Conservation (phyloP, 2,113 vertebrate species). For the Anthoscopus minutus region DNA sequence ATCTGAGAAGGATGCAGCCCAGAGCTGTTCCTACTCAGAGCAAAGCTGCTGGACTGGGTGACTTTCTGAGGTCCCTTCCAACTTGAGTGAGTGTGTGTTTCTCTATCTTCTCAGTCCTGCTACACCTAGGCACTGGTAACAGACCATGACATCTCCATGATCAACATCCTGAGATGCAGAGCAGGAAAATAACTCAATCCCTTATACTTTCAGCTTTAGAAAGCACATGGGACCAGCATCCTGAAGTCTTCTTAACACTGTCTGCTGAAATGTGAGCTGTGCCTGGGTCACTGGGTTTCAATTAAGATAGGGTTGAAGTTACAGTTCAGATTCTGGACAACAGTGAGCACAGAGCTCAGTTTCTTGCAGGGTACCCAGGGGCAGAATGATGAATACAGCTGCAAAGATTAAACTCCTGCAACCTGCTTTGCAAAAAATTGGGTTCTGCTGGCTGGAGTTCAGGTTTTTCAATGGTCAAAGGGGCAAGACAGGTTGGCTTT, state of each 20-base stretch:
- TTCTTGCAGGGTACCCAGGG: not conserved
- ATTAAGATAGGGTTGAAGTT: not conserved
- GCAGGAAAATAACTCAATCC: not conserved
- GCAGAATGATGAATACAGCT: not conserved
- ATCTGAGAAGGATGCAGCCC: not conserved
- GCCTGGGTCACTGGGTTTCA: not conserved
- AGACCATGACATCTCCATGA: not conserved
- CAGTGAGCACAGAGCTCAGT: fast-evolving
- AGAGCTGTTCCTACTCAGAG: not conserved
- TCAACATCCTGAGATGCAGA: not conserved
- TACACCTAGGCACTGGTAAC: not conserved
- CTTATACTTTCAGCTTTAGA: not conserved
- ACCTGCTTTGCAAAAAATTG: not conserved
- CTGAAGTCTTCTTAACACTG: not conserved
- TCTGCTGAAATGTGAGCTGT: not conserved
- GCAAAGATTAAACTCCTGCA: not conserved
- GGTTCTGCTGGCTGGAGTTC: not conserved
- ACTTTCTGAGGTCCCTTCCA: not conserved
- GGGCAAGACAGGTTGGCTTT: not conserved
- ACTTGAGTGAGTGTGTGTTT: not conserved
- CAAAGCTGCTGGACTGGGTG: not conserved
- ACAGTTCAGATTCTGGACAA: not conserved
- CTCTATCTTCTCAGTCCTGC: not conserved
- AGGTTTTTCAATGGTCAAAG: not conserved
- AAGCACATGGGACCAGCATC: not conserved